Conservation (phyloP, 2,888 invertebrate genomes). For the Plutella xylostella region DNA sequence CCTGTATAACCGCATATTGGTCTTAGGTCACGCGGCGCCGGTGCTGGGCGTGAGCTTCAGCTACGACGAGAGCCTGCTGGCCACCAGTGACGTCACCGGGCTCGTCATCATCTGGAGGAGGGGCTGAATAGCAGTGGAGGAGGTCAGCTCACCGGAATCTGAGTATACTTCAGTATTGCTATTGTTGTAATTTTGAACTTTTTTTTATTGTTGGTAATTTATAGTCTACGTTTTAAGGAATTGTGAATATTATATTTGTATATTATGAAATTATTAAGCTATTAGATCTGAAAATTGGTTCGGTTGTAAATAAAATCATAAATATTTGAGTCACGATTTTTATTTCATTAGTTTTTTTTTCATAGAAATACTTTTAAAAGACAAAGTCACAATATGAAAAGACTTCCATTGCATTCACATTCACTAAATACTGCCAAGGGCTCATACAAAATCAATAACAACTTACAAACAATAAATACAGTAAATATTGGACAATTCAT, state of each 20-base stretch:
- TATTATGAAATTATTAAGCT: too few relatives aligned
- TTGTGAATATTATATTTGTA: neutral
- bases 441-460: slow-evolving; percentile 57
- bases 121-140: slow-evolving; percentile 33
- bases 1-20: too few relatives aligned
- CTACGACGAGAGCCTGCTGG: slow-evolving; percentile 87
- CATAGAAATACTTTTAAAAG: slow-evolving; percentile 68
- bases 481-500: slow-evolving; percentile 59
- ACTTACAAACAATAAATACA: slow-evolving; percentile 65
- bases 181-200: too few relatives aligned
- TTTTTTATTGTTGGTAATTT: neutral
- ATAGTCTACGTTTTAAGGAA: neutral
- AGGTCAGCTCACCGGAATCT: too few relatives aligned
- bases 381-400: slow-evolving; percentile 66
- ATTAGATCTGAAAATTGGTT: too few relatives aligned
- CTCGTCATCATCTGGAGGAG: slow-evolving; percentile 82
- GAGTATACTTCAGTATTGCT: too few relatives aligned
- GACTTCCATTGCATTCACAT: slow-evolving; percentile 52
- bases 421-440: slow-evolving; percentile 55
- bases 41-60: slow-evolving; percentile 88
- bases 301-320: neutral
- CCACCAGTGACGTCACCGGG: slow-evolving; percentile 85
- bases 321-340: slow-evolving; percentile 48
- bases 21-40: slow-evolving; percentile 81
- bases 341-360: slow-evolving; percentile 51